A percentile compares a stretch with the other conserved stretches of the same genome.
Evolutionary conservation across 2,113 vertebrate genomes (phyloP).

Genomic region (Ariopsis seemanni): DNA sequence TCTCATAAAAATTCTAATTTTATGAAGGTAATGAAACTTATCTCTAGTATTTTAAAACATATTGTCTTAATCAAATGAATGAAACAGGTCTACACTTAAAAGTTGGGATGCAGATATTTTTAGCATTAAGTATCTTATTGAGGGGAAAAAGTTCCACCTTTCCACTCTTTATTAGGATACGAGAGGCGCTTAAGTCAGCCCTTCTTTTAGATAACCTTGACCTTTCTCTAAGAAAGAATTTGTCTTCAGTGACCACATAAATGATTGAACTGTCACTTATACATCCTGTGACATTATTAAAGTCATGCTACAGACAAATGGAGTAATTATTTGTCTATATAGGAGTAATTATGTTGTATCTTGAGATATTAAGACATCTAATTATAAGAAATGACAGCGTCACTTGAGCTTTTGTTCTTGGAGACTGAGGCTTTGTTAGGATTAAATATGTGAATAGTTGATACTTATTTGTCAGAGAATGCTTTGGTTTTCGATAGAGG

Average conservation of each 20-base stretch:
- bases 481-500: not conserved
- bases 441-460: not conserved
- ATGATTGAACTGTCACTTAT: not conserved
- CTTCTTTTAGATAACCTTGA: conserved; percentile 54
- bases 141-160: not conserved
- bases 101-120: not conserved
- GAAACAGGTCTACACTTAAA: not conserved
- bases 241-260: not conserved
- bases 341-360: too few relatives aligned
- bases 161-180: conserved; percentile 4
- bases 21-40: not conserved
- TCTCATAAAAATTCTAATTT: not conserved
- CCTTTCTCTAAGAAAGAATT: conserved; percentile 60
- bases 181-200: not conserved
- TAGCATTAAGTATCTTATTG: not conserved
- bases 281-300: conserved; percentile 1
- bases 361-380: not conserved
- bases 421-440: not conserved
- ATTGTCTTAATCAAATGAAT: not conserved
- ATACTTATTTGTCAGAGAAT: not conserved
- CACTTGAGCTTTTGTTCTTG: conserved; percentile 56
- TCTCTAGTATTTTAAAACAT: not conserved
- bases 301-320: not conserved
- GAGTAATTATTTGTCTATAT: too few relatives aligned
- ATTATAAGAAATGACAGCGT: conserved; percentile 54